Conservation (phyloP, 2,888 invertebrate species). For the Drosophila histrio region DNA sequence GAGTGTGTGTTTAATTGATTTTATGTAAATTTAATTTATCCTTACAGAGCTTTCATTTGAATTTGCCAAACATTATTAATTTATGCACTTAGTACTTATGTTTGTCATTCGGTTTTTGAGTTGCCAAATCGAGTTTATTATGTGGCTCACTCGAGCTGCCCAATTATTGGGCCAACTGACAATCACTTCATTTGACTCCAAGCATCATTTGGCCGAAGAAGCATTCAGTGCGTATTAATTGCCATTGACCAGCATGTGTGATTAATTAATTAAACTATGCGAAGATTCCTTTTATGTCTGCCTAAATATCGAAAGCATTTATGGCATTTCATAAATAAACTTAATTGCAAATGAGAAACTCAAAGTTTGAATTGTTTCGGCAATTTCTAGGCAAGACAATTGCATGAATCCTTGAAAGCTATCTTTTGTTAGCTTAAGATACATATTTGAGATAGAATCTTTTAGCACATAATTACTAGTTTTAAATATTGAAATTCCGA, state of each 20-base stretch:
- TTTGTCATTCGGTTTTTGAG: slow-evolving; percentile 35
- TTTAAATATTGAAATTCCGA: not conserved
- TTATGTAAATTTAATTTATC: slow-evolving; percentile 72
- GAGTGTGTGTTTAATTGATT: slow-evolving; percentile 71
- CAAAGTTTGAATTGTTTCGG: not conserved
- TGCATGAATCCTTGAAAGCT: not conserved
- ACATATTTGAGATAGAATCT: not conserved
- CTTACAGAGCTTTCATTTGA: no score
- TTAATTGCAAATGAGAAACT: not conserved
- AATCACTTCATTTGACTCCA: not conserved
- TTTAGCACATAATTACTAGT: not conserved
- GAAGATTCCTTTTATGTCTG: not conserved
- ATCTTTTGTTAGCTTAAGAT: not conserved
- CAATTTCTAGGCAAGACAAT: not conserved
- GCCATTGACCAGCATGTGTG: slow-evolving; percentile 3
- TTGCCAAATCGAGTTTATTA: slow-evolving; percentile 41
- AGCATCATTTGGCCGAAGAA: not conserved
- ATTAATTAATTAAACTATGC: slow-evolving; percentile 4
- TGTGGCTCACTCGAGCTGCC: not conserved
- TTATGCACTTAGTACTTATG: slow-evolving; percentile 60
- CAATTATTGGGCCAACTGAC: not conserved
- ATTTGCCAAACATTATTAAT: slow-evolving; percentile 59
- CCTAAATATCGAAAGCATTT: not conserved
- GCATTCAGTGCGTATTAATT: not conserved
- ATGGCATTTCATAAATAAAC: no score